These are phyloP conservation scores for Ferdinandea cuprea DNA, from an alignment of 2,888 invertebrate genomes.

Conservation along the genomic window DNA sequence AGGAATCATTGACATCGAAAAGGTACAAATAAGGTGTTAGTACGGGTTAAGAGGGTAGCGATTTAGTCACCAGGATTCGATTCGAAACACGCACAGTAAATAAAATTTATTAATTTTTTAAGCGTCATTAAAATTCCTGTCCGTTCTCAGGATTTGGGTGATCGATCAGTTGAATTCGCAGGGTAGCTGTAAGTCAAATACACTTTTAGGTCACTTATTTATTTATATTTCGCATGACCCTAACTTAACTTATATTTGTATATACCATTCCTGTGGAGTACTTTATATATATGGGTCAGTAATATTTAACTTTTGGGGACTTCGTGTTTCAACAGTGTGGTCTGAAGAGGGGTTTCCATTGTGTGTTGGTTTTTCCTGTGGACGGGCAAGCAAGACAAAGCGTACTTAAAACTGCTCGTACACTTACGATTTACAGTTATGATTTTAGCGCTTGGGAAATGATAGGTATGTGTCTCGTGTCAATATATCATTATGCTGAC, in stretches of 20 bases:
- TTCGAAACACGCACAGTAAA: slow-evolving; percentile 55
- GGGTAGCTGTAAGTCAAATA: slow-evolving; percentile 5
- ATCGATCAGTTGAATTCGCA: slow-evolving; percentile 51
- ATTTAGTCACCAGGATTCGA: slow-evolving; percentile 42
- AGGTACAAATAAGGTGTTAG: slow-evolving; percentile 2
- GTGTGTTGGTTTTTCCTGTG: neutral
- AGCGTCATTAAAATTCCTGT: slow-evolving; percentile 29
- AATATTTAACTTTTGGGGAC: slow-evolving; percentile 12
- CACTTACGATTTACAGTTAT: neutral
- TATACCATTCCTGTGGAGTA: slow-evolving; percentile 26
- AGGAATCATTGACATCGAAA: slow-evolving; percentile 23
- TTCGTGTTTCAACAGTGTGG: neutral
- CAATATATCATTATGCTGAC: neutral
- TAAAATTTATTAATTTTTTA: slow-evolving; percentile 40
- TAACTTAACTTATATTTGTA: slow-evolving; percentile 22
- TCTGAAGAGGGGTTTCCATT: neutral
- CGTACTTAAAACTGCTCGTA: neutral
- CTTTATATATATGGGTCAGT: slow-evolving; percentile 68
- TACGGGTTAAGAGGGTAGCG: slow-evolving; percentile 25
- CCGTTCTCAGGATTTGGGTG: slow-evolving; percentile 25
- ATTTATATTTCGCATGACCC: slow-evolving; percentile 41
- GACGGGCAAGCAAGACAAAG: neutral
- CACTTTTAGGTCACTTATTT: slow-evolving; percentile 56
- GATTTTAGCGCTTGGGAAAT: neutral
- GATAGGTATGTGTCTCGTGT: neutral